Evolutionary conservation across 2,113 vertebrate genomes (phyloP).

Genomic region (Anoplopoma fimbria): DNA sequence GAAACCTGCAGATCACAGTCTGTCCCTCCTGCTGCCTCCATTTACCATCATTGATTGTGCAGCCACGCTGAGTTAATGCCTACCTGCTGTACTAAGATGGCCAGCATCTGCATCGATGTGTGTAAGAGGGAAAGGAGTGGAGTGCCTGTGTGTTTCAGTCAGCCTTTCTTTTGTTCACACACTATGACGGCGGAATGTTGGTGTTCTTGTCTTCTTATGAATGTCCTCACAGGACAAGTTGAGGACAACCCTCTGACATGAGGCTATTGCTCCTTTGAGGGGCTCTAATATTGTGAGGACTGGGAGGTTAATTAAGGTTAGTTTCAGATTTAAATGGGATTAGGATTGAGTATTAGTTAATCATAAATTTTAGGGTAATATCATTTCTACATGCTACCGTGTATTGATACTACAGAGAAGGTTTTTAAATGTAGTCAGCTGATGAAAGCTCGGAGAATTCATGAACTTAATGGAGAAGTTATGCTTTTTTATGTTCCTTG

Average conservation of each 20-base stretch:
- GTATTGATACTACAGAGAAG: neutral
- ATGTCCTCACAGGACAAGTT: slow-evolving; percentile 1
- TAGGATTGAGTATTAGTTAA: neutral
- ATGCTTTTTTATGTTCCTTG: neutral
- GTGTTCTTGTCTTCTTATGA: slow-evolving; percentile 14
- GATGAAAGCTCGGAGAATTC: neutral
- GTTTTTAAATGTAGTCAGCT: neutral
- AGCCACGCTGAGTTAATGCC: slow-evolving; percentile 65
- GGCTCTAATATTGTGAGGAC: neutral
- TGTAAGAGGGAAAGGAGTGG: slow-evolving; percentile 28
- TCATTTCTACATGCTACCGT: neutral
- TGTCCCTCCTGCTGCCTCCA: slow-evolving; percentile 73
- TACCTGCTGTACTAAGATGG: slow-evolving; percentile 69
- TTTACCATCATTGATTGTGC: slow-evolving; percentile 74
- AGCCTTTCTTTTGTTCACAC: slow-evolving; percentile 10
- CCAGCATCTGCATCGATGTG: slow-evolving; percentile 52
- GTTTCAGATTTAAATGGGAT: neutral
- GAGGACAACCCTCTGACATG: neutral
- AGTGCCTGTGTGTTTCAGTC: slow-evolving; percentile 12
- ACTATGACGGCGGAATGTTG: slow-evolving; percentile 17
- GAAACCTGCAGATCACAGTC: slow-evolving; percentile 56
- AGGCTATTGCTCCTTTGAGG: neutral
- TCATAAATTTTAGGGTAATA: neutral
- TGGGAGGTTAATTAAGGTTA: neutral
- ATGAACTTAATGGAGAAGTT: neutral